These are phyloP conservation scores for Alligator sinensis DNA, from an alignment of 2,113 vertebrate species.

Conservation along the genomic window DNA sequence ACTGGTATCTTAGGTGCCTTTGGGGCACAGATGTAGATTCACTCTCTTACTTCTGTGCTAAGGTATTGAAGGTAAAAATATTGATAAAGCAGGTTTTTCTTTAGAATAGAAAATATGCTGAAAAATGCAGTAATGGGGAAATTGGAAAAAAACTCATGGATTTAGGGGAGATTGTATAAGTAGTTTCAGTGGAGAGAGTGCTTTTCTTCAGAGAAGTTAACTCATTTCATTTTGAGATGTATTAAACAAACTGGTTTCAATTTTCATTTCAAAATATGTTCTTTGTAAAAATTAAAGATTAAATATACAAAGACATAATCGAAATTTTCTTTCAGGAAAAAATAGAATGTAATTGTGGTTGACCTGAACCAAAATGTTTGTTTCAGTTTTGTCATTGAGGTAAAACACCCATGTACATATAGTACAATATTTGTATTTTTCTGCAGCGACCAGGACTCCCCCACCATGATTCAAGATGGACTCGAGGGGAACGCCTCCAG, in stretches of 20 bases:
- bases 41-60: background rate
- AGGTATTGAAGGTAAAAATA: background rate
- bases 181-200: accelerated
- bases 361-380: too few relatives aligned
- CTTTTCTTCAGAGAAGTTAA: background rate
- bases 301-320: too few relatives aligned
- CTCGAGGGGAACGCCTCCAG: too few relatives aligned
- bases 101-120: too few relatives aligned
- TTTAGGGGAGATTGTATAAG: background rate
- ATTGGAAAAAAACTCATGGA: background rate
- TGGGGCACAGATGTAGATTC: background rate
- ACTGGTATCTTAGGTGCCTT: background rate
- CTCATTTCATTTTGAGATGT: background rate
- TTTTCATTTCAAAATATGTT: background rate
- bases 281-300: too few relatives aligned
- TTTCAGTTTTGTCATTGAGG: too few relatives aligned
- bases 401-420: too few relatives aligned
- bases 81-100: background rate
- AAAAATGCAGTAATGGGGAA: background rate
- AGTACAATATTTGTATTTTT: too few relatives aligned
- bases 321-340: too few relatives aligned
- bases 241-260: background rate
- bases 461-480: too few relatives aligned
- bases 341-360: too few relatives aligned
- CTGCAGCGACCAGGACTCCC: too few relatives aligned